A percentile compares a stretch with the other conserved stretches of the same genome.
phyloP scores from a whole-genome alignment of 2,888 invertebrate species.

The Shargacucullia verbasci region DNA sequence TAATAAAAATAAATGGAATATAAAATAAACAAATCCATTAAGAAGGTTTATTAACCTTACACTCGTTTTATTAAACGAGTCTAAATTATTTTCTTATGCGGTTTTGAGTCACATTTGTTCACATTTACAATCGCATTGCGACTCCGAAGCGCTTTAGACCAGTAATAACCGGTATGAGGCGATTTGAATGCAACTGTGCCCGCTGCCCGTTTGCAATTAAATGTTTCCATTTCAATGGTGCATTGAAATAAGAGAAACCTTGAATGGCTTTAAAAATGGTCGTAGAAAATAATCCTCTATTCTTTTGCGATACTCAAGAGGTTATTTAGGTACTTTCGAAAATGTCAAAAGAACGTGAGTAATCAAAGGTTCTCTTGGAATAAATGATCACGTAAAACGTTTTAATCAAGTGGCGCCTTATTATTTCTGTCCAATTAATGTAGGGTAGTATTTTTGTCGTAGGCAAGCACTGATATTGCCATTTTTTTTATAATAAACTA shows the following conservation, averaged over 20 bases:
- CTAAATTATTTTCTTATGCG: conserved; percentile 19
- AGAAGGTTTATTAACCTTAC: background rate
- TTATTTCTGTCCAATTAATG: too few relatives aligned
- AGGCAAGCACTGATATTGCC: too few relatives aligned
- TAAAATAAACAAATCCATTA: conserved; percentile 15
- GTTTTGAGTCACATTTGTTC: conserved; percentile 8
- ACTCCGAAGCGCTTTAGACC: conserved; percentile 52
- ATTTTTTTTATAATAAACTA: too few relatives aligned
- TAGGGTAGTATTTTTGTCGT: too few relatives aligned
- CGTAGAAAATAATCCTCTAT: conserved; percentile 32
- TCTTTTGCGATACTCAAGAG: background rate
- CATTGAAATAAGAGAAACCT: conserved; percentile 65
- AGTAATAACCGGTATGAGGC: conserved; percentile 65
- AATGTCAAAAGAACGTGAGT: too few relatives aligned
- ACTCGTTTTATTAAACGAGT: conserved; percentile 22
- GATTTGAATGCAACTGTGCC: conserved; percentile 70
- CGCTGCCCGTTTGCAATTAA: conserved; percentile 73
- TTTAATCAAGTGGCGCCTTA: too few relatives aligned
- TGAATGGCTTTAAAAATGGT: conserved; percentile 54
- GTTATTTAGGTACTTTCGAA: background rate
- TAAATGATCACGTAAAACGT: too few relatives aligned
- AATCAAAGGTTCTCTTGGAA: too few relatives aligned
- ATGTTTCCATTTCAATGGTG: conserved; percentile 75
- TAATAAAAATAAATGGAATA: background rate
- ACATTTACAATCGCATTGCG: conserved; percentile 45